Evolutionary conservation across 2,888 invertebrate species (phyloP), one percentile per base, ranked within the genome.

Genomic region (Mesorhabditis belari): DNA sequence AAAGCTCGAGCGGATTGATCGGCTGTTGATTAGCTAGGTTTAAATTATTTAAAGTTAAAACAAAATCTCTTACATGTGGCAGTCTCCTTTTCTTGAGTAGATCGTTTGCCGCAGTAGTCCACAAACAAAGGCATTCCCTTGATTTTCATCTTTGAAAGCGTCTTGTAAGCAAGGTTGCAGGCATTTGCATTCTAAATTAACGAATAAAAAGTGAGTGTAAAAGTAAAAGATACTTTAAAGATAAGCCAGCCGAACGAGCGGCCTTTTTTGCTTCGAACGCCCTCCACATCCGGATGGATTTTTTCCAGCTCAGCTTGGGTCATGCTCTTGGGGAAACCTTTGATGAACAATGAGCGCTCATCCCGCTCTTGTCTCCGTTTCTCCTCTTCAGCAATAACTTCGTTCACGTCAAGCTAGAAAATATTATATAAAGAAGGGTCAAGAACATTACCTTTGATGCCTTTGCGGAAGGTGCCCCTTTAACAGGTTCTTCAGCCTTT

Each of bases 291-390:
- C 3, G 60, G 35, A 21, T 57, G 59, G 5, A 69, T 57, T 2
- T 28, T 51, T 44, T 61, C 55, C n/a, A 69, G 51, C 27, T 61
- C 62, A 25, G 23, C 17, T 5, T 49, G 63, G 56, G 64, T 65
- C 1, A 58, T 63, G 26, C 66, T 63, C 54, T 69, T 65, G 23
- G 70, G 66, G 57, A 74, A 70, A 4, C 69, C 66, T 28, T 73
- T 74, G 52, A 76, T 50, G 62, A 74, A 76, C 23, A 76, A 65
- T 4, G 74, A 69, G 49, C 69, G 65, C 27, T 64, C 56, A 55
- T 75, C 69, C 24, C 73, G 58, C 4, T 75, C 72, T 9, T 68
- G 60, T 21, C 73, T 65, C 56, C 76, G 64, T 54, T 66, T 61
- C 23, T 71, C 66, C 23, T 76, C 73, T n/a, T 61, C 63, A 6